phyloP scores from a whole-genome alignment of 2,888 invertebrate species.

The Himalopsyche japonica region DNA sequence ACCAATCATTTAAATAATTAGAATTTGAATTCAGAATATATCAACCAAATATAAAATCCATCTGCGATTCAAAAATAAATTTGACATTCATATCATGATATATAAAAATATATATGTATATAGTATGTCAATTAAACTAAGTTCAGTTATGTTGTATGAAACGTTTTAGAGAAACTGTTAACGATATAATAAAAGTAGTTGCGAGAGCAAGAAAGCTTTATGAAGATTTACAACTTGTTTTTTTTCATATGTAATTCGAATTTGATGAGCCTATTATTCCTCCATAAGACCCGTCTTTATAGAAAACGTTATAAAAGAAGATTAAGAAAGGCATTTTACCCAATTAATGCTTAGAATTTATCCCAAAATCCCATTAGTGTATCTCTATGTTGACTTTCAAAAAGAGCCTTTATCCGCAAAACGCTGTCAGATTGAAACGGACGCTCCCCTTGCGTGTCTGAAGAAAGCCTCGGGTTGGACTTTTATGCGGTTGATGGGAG shows the following conservation, averaged over 20 bases:
- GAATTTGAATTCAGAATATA: too few species aligned
- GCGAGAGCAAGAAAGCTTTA: too few species aligned
- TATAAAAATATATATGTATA: too few species aligned
- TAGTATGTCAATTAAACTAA: too few species aligned
- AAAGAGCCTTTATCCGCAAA: constrained; percentile 21
- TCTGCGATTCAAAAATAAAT: too few species aligned
- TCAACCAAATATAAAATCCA: too few species aligned
- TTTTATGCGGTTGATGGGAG: constrained; percentile 30
- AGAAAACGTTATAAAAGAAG: neutral
- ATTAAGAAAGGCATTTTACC: constrained; percentile 22
- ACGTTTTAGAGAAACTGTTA: too few species aligned
- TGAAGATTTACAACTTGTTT: too few species aligned
- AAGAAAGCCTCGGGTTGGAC: constrained; percentile 15
- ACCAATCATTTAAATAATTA: too few species aligned
- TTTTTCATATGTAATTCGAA: neutral
- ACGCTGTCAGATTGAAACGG: constrained; percentile 10
- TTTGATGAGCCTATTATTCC: neutral
- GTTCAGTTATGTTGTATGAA: too few species aligned
- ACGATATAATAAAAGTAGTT: too few species aligned
- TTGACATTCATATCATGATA: too few species aligned
- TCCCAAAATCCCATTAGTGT: constrained; percentile 30
- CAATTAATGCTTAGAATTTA: constrained; percentile 26
- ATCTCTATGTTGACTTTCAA: constrained; percentile 26
- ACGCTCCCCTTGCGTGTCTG: constrained; percentile 27
- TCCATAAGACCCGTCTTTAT: neutral